Base-by-base conservation (phyloP, 2,797 vertebrate species). In the Sylvilagus floridanus region DNA sequence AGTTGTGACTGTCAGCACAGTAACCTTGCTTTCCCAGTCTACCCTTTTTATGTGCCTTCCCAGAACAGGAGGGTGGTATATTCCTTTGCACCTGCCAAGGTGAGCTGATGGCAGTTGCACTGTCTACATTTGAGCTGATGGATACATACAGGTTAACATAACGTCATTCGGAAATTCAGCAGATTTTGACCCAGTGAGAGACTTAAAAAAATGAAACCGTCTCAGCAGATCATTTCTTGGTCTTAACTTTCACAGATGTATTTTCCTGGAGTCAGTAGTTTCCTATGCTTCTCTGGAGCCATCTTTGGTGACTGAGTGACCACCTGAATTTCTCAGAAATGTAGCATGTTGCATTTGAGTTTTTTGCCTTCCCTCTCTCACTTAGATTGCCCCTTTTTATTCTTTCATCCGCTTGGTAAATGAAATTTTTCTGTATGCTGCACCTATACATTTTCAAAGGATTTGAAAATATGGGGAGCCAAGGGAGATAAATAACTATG, bases 61-160 rank as follows among this genome's bases (percentile, higher is more conserved):
- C 11, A 5, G 75, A 69, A 22, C 54, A 37, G 57, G n/a, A 83
- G 19, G 3, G 10, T 63, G 37, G 10, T 5, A 57, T 5, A 57
- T 5, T 60, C 4, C 2, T 0, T 28, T 35, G 10, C 2, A 30
- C 13, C 47, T 21, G 7, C 24, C 35, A 17, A 24, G 10, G 9
- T 28, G 16, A 17, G 13, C 2, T 35, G 32, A 35, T 22, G 62
- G 52, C 5, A 57, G 50, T 35, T 65, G 47, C 32, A 50, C 2
- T 22, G 4, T 57, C 28, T 71, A 5, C 1, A 6, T 10, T 2
- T 63, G 26, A 65, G 14, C 47, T 24, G 7, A 11, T 73, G 57
- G 42, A 17, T 8, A 50, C 7, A 5, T 7, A 4, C 32, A 42
- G 4, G 9, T 83, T 68, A 8, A 13, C n/a, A 30, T 13, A 47